phyloP scores from a whole-genome alignment of 2,113 vertebrate species.

The Tragulus kanchil region DNA sequence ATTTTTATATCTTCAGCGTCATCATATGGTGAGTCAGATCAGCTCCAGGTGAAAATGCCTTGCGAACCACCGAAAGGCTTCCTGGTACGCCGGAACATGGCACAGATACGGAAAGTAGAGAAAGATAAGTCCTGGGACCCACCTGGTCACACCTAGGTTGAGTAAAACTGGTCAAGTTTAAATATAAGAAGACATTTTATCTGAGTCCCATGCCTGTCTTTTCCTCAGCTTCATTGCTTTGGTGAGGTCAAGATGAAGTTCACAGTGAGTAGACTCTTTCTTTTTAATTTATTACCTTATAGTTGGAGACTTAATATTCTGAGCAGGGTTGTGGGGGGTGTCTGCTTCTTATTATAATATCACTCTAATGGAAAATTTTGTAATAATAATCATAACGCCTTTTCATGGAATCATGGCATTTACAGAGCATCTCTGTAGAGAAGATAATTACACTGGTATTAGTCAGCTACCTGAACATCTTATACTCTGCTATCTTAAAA shows the following conservation, averaged over 20 bases:
- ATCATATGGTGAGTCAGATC: slow-evolving; percentile 38
- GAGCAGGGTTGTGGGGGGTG: not conserved
- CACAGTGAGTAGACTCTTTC: slow-evolving; percentile 77
- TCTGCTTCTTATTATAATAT: not conserved
- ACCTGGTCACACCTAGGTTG: slow-evolving; percentile 68
- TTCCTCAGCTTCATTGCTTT: not conserved
- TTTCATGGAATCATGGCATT: not conserved
- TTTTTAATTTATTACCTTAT: not conserved
- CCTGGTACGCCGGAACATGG: not conserved
- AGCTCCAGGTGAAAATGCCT: slow-evolving; percentile 44
- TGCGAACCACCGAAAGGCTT: slow-evolving; percentile 66
- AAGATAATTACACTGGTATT: not conserved
- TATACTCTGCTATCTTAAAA: not conserved
- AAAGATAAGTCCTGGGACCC: slow-evolving; percentile 72
- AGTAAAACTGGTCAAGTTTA: slow-evolving; percentile 76
- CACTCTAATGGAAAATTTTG: not conserved
- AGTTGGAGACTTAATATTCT: not conserved
- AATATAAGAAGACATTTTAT: slow-evolving; percentile 72
- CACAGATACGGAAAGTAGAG: slow-evolving; percentile 62
- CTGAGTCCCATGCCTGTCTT: slow-evolving; percentile 28
- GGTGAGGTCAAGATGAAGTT: slow-evolving; percentile 80
- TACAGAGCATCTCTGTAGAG: not conserved
- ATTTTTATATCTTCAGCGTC: slow-evolving; percentile 7
- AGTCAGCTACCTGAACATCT: not conserved
- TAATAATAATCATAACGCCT: not conserved